phyloP scores from a whole-genome alignment of 2,797 vertebrate species.

The Loriculus beryllinus region DNA sequence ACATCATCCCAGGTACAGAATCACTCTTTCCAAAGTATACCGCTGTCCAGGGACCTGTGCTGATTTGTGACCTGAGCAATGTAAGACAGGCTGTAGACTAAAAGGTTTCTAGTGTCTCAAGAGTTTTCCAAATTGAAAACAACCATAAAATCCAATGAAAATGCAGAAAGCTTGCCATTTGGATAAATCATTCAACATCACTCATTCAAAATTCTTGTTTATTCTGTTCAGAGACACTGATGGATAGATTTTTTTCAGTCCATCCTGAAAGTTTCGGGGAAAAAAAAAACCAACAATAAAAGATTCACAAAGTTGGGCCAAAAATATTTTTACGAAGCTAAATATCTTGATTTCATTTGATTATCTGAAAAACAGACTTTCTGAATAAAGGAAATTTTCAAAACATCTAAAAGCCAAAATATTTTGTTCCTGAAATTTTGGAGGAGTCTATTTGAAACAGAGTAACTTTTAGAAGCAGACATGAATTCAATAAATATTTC shows the following conservation, averaged over 20 bases:
- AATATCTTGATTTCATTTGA: neutral
- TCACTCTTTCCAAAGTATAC: neutral
- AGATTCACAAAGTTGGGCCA: neutral
- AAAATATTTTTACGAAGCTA: neutral
- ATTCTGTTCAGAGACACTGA: neutral
- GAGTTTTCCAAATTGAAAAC: neutral
- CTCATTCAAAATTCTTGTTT: neutral
- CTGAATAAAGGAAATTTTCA: neutral
- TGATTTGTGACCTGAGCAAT: neutral
- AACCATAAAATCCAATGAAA: neutral
- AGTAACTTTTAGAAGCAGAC: neutral
- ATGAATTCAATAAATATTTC: neutral
- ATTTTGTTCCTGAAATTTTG: neutral
- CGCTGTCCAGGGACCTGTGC: accelerated
- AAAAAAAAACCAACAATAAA: neutral
- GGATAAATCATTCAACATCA: neutral
- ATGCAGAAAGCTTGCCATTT: neutral
- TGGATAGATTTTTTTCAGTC: neutral
- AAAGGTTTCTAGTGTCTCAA: neutral
- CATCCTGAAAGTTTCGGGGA: neutral
- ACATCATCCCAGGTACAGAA: neutral
- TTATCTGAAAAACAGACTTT: neutral
- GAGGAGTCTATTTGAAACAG: neutral
- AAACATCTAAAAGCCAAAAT: neutral
- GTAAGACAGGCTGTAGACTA: neutral